Percentiles rank a stretch among this genome's conserved stretches.
Conservation (phyloP, 1,140 invertebrate species). For the Drosophila triauraria region DNA sequence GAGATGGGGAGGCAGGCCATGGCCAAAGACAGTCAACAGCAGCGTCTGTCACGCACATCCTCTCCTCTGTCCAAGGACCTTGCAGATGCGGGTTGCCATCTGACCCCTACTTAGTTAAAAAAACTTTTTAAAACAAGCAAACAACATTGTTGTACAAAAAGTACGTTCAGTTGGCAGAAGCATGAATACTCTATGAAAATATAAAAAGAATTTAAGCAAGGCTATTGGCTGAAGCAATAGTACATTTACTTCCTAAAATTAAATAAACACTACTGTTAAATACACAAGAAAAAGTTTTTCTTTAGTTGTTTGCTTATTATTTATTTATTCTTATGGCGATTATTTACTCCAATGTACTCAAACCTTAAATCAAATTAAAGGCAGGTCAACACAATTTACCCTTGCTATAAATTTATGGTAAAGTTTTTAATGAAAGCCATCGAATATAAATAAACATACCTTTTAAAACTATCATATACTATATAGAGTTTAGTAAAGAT, state of each 20-base stretch:
- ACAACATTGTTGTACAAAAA: constrained; percentile 8
- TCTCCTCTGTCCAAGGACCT: constrained; percentile 41
- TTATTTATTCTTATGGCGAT: no score
- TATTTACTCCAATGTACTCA: neutral
- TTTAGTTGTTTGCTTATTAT: no score
- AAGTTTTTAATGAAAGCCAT: neutral
- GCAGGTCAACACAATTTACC: neutral
- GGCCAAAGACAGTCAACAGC: constrained; percentile 50
- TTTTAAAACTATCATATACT: neutral
- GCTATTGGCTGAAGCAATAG: neutral
- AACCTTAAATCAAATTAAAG: neutral
- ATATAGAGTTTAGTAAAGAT: constrained; percentile 41
- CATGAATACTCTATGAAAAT: constrained; percentile 18
- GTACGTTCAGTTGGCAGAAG: neutral
- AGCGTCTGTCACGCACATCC: constrained; percentile 74
- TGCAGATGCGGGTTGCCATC: constrained; percentile 31
- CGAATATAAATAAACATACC: neutral
- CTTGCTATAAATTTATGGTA: neutral
- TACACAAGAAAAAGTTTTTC: no score
- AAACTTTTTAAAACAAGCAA: constrained; percentile 48
- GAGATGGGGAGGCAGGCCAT: neutral
- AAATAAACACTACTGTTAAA: neutral
- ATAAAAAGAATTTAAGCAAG: neutral
- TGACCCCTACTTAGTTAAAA: constrained; percentile 44
- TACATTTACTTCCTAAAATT: neutral